Evolutionary conservation across 2,797 vertebrate species (phyloP).

Genomic region (Myiotriccus ornatus): DNA sequence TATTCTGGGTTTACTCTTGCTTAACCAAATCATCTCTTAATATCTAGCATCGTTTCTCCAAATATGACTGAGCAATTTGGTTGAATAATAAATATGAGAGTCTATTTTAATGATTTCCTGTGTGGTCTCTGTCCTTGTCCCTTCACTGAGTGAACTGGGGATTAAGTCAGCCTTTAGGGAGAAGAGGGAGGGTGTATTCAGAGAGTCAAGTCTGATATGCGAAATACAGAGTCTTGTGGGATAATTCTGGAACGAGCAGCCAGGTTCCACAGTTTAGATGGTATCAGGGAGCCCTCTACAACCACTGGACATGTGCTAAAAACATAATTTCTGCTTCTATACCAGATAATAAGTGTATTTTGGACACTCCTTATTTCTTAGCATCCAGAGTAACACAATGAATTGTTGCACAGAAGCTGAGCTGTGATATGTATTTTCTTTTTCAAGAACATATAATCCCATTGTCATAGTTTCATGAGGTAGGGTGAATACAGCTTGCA

Average conservation of each 20-base stretch:
- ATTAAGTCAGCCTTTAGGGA: not conserved
- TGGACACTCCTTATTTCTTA: not conserved
- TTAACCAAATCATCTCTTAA: not conserved
- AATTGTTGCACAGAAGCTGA: not conserved
- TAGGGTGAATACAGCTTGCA: not conserved
- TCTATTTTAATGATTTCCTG: not conserved
- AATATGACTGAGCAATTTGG: not conserved
- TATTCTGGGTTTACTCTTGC: not conserved
- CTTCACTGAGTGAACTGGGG: not conserved
- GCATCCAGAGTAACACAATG: not conserved
- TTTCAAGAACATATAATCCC: not conserved
- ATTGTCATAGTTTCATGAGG: not conserved
- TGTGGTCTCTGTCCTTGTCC: not conserved
- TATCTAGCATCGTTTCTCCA: not conserved
- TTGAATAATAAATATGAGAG: not conserved
- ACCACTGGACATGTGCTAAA: not conserved
- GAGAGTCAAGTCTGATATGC: not conserved
- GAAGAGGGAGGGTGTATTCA: not conserved
- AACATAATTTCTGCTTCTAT: not conserved
- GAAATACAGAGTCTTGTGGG: not conserved
- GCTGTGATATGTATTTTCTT: not conserved
- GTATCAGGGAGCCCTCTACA: not conserved
- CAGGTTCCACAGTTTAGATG: not conserved
- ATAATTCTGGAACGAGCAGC: rapidly evolving
- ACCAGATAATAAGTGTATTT: not conserved